phyloP scores from a whole-genome alignment of 2,797 vertebrate genomes.

The Cynopterus sphinx region DNA sequence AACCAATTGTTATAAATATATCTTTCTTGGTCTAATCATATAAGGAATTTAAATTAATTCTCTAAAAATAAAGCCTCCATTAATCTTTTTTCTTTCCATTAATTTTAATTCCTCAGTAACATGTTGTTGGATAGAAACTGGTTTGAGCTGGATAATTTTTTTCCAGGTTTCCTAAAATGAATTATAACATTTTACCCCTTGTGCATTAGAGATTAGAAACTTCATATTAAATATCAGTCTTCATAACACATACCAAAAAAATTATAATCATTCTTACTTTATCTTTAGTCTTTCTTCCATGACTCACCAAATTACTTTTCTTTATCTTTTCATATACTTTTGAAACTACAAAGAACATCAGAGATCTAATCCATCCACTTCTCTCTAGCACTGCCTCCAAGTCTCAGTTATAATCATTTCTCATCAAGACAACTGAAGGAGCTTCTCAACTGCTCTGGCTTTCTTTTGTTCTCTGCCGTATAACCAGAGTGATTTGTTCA shows the following conservation, averaged over 20 bases:
- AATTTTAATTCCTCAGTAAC: constrained; percentile 35
- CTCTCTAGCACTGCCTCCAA: not conserved
- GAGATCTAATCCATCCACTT: not conserved
- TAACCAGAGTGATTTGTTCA: not conserved
- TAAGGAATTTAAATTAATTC: constrained; percentile 32
- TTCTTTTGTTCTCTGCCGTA: not conserved
- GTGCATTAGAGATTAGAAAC: not conserved
- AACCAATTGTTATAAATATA: not conserved
- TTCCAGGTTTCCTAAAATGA: constrained; percentile 31
- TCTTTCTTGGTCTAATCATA: constrained; percentile 9
- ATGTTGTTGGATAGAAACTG: not conserved
- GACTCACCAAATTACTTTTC: not conserved
- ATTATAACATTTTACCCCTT: not conserved
- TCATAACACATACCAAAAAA: not conserved
- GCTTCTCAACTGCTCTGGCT: not conserved
- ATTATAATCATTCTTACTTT: not conserved
- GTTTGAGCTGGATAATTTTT: not conserved
- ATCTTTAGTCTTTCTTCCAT: not conserved
- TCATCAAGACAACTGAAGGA: not conserved
- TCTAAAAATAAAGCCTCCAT: constrained; percentile 9
- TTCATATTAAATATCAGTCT: not conserved
- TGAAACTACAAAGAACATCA: not conserved
- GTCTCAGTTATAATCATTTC: not conserved
- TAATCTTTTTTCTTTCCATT: constrained; percentile 28
- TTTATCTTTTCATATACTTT: not conserved